A percentile compares a stretch with the other conserved stretches of the same genome.
Evolutionary conservation across 2,113 vertebrate species (phyloP).

Genomic region (Seriola quinqueradiata): DNA sequence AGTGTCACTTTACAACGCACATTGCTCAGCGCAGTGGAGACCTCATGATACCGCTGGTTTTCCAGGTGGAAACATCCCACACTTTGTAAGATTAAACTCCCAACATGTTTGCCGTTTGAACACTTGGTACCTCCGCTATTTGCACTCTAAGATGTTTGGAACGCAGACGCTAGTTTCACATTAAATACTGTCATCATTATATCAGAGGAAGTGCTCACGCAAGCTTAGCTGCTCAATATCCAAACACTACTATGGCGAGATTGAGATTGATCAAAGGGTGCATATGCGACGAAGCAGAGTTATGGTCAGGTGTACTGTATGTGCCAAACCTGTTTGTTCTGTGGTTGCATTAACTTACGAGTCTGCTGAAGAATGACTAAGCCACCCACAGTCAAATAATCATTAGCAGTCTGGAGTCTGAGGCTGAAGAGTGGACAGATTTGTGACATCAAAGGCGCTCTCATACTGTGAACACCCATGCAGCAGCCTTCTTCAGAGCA

Average conservation of each 20-base stretch:
- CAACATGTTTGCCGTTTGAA: conserved; percentile 25
- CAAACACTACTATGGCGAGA: conserved; percentile 15
- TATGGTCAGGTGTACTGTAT: conserved; percentile 18
- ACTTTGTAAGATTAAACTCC: conserved; percentile 46
- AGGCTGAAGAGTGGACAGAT: conserved; percentile 74
- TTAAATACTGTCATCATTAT: neutral
- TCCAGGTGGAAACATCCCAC: conserved; percentile 47
- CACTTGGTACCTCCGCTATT: neutral
- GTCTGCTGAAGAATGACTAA: conserved; percentile 57
- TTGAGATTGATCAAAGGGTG: conserved; percentile 30
- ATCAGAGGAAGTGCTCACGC: neutral
- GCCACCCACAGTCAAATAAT: conserved; percentile 73
- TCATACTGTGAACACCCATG: conserved; percentile 74
- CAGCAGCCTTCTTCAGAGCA: conserved; percentile 59
- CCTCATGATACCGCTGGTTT: conserved; percentile 29
- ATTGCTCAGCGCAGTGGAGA: conserved; percentile 41
- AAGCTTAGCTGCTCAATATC: neutral
- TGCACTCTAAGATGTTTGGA: neutral
- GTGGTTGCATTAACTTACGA: conserved; percentile 59
- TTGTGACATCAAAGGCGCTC: conserved; percentile 74
- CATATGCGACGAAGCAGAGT: neutral
- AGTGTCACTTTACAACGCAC: conserved; percentile 74
- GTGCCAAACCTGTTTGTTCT: conserved; percentile 65
- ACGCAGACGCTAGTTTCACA: neutral
- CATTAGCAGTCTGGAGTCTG: conserved; percentile 76